phyloP scores from a whole-genome alignment of 1,140 invertebrate genomes.

The Cataglyphis hispanica region DNA sequence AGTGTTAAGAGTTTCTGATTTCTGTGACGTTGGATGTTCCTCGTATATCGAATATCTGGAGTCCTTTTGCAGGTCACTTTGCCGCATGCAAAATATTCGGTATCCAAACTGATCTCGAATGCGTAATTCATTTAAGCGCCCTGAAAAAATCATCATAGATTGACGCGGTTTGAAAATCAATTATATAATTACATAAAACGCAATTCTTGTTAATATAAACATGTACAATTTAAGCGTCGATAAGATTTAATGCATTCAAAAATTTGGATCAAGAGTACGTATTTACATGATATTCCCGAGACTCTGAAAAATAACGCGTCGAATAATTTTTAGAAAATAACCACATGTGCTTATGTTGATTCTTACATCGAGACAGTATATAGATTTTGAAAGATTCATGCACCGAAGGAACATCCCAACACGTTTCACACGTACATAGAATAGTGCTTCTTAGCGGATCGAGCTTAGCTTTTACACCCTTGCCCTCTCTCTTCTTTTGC shows the following conservation, averaged over 20 bases:
- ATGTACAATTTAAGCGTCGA: neutral
- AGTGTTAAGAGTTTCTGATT: constrained; percentile 70
- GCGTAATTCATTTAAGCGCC: constrained; percentile 5
- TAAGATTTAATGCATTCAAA: neutral
- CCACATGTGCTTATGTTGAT: neutral
- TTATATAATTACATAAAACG: neutral
- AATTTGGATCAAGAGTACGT: neutral
- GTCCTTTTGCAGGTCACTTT: constrained; percentile 6
- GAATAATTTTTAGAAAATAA: neutral
- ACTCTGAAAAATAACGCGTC: neutral
- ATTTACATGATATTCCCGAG: neutral
- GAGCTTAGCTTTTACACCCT: constrained; percentile 79
- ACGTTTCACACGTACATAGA: constrained; percentile 64
- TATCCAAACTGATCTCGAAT: neutral
- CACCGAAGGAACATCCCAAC: constrained; percentile 74
- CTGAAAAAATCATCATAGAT: neutral
- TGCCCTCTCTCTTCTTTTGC: constrained; percentile 32
- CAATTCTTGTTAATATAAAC: neutral
- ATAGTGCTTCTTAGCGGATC: constrained; percentile 81
- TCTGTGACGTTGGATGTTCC: constrained; percentile 73
- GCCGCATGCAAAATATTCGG: constrained; percentile 20
- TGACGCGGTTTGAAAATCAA: neutral
- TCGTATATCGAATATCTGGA: constrained; percentile 52
- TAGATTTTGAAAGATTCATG: constrained; percentile 39
- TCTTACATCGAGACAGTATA: neutral